A percentile compares a stretch with the other conserved stretches of the same genome.
These are phyloP conservation scores for Heteronetta atricapilla DNA, from an alignment of 2,113 vertebrate genomes.

Conservation along the genomic window DNA sequence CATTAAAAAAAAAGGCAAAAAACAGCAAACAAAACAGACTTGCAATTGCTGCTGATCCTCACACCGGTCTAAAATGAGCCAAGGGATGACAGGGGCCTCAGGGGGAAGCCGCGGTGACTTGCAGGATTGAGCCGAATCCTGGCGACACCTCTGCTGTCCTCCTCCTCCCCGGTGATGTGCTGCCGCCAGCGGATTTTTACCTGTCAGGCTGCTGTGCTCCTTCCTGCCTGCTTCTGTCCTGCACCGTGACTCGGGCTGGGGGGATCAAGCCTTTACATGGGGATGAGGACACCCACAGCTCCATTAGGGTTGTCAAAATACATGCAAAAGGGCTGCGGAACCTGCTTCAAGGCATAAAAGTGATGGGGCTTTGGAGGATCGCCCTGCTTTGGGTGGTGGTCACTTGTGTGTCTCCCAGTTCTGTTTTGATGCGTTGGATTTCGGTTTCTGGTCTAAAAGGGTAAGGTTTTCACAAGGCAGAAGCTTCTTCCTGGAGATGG, in stretches of 20 bases:
- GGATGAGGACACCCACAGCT: neutral
- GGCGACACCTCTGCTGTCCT: neutral
- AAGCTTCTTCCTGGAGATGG: neutral
- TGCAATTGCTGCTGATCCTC: neutral
- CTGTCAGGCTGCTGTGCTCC: neutral
- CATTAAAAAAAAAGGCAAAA: neutral
- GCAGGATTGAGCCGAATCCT: neutral
- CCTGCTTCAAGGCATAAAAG: neutral
- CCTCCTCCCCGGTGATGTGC: neutral
- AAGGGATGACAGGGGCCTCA: neutral
- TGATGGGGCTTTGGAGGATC: neutral
- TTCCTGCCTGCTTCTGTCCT: neutral
- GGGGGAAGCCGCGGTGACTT: neutral
- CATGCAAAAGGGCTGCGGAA: neutral
- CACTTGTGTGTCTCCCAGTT: neutral
- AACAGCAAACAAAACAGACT: neutral
- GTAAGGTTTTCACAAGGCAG: too few species aligned
- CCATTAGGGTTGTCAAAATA: neutral
- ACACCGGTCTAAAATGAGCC: accelerated
- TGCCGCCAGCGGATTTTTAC: neutral
- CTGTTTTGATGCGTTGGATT: neutral
- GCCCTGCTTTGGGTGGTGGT: neutral
- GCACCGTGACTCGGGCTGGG: neutral
- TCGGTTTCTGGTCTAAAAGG: neutral
- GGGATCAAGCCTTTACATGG: neutral